Evolutionary conservation across 2,888 invertebrate genomes (phyloP).

Genomic region (Aphidius colemani): DNA sequence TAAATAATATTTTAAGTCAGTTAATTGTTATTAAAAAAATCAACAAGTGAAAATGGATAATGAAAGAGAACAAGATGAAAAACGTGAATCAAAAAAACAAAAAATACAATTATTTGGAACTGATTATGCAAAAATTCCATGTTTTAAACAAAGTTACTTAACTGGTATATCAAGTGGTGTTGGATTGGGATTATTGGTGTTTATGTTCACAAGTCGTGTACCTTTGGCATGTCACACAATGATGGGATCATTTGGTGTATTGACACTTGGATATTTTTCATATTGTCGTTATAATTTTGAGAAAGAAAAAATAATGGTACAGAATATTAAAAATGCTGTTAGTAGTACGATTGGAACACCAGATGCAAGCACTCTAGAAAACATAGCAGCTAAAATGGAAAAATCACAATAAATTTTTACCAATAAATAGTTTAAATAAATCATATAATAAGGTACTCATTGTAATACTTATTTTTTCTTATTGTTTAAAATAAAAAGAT

Average conservation of each 20-base stretch:
- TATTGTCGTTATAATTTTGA: conserved; percentile 29
- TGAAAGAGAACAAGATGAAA: neutral
- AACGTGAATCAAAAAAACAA: conserved; percentile 41
- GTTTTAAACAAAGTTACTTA: conserved; percentile 77
- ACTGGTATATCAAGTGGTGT: conserved; percentile 76
- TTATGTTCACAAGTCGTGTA: conserved; percentile 75
- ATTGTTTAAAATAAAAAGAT: too few relatives aligned
- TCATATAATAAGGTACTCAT: too few relatives aligned
- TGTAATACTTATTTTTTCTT: too few relatives aligned
- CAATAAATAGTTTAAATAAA: too few relatives aligned
- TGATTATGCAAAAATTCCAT: conserved; percentile 77
- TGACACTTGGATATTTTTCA: conserved; percentile 24
- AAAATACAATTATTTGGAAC: conserved; percentile 70
- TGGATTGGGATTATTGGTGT: conserved; percentile 69
- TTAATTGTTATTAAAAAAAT: too few relatives aligned
- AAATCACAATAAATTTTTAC: neutral
- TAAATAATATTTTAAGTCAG: too few relatives aligned
- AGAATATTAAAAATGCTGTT: conserved; percentile 17
- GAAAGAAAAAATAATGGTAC: conserved; percentile 22
- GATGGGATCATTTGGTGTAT: conserved; percentile 24
- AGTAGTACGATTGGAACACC: too few relatives aligned
- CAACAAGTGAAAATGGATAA: conserved; percentile 5
- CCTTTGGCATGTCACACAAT: conserved; percentile 47
- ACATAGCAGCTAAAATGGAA: neutral
- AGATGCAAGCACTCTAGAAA: neutral